Base-by-base conservation (phyloP, 2,113 vertebrate genomes). In the Oxygymnocypris stewartii region DNA sequence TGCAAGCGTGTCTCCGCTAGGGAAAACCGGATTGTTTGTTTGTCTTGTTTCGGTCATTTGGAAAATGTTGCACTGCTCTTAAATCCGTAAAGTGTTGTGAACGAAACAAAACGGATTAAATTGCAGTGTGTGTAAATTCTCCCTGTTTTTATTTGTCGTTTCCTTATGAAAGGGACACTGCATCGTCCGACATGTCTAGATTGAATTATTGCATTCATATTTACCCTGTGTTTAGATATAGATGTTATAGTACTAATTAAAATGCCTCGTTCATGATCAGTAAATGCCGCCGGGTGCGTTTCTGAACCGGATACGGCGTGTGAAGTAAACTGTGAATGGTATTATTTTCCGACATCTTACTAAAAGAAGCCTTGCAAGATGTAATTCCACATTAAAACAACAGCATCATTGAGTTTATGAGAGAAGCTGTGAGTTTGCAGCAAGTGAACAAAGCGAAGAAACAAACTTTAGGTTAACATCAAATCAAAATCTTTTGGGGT, bases 81-180 rank as follows among this genome's bases (percentile, higher is more conserved):
- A 44, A 73, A 49, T 49, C 47, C 47, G 4, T 2, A 14, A 1
- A 51, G 14, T 51, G 14, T 51, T 51, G 14, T 51, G 49, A 51
- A 51, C 49, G 16, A 51, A 51, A 51, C 5, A 35, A 35, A 42
- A 25, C 4, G 63, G 63, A 12, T 73, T 10, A 20, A 40, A 73
- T 16, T 23, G 37, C 37, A n/a, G 18, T 23, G 16, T 74, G 71
- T 14, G 40, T 23, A 13, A 42, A 20, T 51, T 3, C 49, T 49
- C 47, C 47, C 47, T 49, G n/a, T 51, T 59, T 59, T 23, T 51
- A 28, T 20, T 71, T 6, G 35, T 73, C 20, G 23, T 73, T 35
- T 35, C 42, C 47, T 37, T 47, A 25, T 7, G n/a, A 91, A 90
- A 81, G 91, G 94, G 93, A 93, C 93, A 92, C 94, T 95, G 94